phyloP scores from a whole-genome alignment of 1,140 invertebrate species.

The Plodia interpunctella region DNA sequence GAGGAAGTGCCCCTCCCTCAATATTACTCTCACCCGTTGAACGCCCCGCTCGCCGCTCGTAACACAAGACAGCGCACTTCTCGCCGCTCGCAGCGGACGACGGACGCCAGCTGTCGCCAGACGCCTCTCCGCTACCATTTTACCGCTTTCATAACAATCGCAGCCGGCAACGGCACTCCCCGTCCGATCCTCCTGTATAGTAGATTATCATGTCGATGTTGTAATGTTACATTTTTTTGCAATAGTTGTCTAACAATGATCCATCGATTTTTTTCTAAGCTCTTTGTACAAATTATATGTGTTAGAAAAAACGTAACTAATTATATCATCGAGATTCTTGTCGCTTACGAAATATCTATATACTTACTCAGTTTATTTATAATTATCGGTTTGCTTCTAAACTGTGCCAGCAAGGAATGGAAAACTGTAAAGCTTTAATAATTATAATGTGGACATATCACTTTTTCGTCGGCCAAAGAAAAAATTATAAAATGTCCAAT shows the following conservation, averaged over 20 bases:
- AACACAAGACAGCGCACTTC: background rate
- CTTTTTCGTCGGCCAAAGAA: conserved; percentile 30
- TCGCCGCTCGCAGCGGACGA: background rate
- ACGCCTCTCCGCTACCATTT: background rate
- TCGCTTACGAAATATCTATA: conserved; percentile 19
- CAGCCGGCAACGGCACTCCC: conserved; percentile 27
- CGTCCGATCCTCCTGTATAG: conserved; percentile 43
- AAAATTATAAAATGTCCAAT: conserved; percentile 40
- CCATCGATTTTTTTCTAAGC: conserved; percentile 29
- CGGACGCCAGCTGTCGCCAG: background rate
- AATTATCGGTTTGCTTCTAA: conserved; percentile 22
- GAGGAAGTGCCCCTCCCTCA: conserved; percentile 86
- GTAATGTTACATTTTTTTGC: conserved; percentile 49
- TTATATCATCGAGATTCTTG: conserved; percentile 25
- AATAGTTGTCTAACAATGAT: conserved; percentile 30
- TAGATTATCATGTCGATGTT: conserved; percentile 50
- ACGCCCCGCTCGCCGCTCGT: conserved; percentile 10
- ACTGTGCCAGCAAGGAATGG: conserved; percentile 29
- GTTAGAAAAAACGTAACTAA: conserved; percentile 24
- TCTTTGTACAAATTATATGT: conserved; percentile 19
- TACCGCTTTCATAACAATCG: conserved; percentile 13
- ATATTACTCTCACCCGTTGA: conserved; percentile 79
- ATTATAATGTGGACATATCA: conserved; percentile 58
- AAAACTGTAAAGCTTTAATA: conserved; percentile 56
- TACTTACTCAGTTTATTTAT: no score